Percentiles rank a stretch among this genome's conserved stretches.
phyloP scores from a whole-genome alignment of 35 echinoderm and acorn worm species.

The Strongylocentrotus purpuratus region DNA sequence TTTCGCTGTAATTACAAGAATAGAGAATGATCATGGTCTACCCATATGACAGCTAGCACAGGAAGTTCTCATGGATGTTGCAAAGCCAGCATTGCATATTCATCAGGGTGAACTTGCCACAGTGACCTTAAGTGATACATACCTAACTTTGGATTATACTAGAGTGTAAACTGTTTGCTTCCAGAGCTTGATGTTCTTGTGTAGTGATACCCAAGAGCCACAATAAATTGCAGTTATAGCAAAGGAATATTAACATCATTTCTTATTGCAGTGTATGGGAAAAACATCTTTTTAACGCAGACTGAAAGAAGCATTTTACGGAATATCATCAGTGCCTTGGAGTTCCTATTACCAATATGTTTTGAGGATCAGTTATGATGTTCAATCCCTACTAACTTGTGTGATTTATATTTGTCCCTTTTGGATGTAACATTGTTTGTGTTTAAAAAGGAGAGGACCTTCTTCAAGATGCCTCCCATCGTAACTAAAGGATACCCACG shows the following conservation, averaged over 20 bases:
- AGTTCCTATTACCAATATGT: background rate
- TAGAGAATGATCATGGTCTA: background rate
- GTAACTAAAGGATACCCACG: slow-evolving; percentile 27
- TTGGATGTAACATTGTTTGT: background rate
- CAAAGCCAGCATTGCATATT: background rate
- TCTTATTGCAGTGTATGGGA: background rate
- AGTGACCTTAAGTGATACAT: background rate
- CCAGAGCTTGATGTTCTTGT: background rate
- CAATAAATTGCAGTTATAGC: background rate
- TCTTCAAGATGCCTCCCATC: slow-evolving; percentile 24
- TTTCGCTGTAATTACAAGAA: background rate
- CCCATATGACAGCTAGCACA: background rate
- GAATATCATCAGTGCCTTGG: background rate
- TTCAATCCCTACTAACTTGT: background rate
- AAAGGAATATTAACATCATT: background rate
- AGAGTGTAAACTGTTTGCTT: background rate
- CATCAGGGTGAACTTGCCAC: background rate
- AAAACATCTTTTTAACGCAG: background rate
- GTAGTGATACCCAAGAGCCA: background rate
- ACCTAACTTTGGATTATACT: background rate
- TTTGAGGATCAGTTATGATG: background rate
- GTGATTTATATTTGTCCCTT: background rate
- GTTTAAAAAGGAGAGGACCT: background rate
- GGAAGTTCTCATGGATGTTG: background rate
- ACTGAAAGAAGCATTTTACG: background rate